Percentiles rank a stretch among this genome's conserved stretches.
These are phyloP conservation scores for Drosophila triauraria DNA, from an alignment of 1,140 invertebrate species.

Conservation along the genomic window DNA sequence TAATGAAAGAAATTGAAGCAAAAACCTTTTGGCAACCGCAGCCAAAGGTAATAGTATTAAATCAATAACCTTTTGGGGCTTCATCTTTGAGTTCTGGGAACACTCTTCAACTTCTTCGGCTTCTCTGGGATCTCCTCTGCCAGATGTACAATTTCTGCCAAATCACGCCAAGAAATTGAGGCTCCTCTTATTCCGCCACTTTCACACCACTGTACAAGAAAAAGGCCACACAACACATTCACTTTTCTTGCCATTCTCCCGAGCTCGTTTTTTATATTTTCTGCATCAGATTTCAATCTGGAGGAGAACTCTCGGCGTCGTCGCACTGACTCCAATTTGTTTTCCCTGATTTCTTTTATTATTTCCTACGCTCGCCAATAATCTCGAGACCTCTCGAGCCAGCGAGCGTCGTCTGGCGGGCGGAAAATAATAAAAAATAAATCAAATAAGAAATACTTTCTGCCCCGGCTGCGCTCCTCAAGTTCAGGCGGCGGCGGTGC, in stretches of 20 bases:
- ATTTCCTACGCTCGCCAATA: constrained; percentile 47
- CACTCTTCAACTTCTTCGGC: neutral
- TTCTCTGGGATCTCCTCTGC: neutral
- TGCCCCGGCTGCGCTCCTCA: constrained; percentile 11
- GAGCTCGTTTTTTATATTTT: constrained; percentile 8
- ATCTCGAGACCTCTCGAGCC: constrained; percentile 40
- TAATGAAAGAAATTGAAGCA: neutral
- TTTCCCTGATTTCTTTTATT: constrained; percentile 50
- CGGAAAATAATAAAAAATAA: constrained; percentile 21
- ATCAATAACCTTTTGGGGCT: neutral
- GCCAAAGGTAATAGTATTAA: neutral
- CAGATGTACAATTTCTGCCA: constrained; percentile 9
- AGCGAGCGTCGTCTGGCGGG: neutral
- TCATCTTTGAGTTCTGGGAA: constrained; percentile 7
- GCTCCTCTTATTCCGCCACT: constrained; percentile 15
- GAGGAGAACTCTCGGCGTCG: constrained; percentile 21
- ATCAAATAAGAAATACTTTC: constrained; percentile 19
- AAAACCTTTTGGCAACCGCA: neutral
- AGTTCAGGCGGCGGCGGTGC: constrained; percentile 18
- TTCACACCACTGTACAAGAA: constrained; percentile 30
- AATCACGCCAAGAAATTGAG: constrained; percentile 22
- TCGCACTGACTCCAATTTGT: constrained; percentile 40
- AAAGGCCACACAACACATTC: constrained; percentile 31
- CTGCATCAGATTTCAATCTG: constrained; percentile 45
- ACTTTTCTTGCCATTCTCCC: constrained; percentile 38